Evolutionary conservation across 1,140 invertebrate genomes (phyloP), one percentile per base, ranked within the genome.

Genomic region (Globodera ellingtonae): DNA sequence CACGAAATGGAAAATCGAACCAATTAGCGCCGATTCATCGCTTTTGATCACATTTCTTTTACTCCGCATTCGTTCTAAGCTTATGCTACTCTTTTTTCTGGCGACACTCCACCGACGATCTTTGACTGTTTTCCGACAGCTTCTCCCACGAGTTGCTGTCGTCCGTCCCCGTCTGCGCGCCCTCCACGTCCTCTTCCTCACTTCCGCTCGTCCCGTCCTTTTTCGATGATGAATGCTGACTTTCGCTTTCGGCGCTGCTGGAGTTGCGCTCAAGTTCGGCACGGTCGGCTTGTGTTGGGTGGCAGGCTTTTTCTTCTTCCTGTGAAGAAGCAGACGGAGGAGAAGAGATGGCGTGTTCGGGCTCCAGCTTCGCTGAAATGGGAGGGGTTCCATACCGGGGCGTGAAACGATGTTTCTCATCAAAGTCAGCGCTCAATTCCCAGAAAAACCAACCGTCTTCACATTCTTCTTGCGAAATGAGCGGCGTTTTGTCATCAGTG

Each of bases 111-210:
- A 9, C 75, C 56, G 69, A 79, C 56, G 69, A 79, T 47, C 48
- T 79, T 76, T 72, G 78, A 21, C 69, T 79, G 35, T 78, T 56
- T 15, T 75, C 75, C 15, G 75, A 77, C 24, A 77, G 59, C 47
- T 77, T 77, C 9, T 79, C 78, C 70, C 78, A 74, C 44, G 59
- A 66, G 21, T 59, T 78, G 75, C 66, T 74, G 47, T 79, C 70
- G 59, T 79, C 59, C 9, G 78, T 59, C 4, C 48, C 62, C n/a
- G 69, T 35, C 8, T 79, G 56, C 21, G 44, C 47, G 0, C n/a
- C 73, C 21, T 81, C 81, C n/a, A 15, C 15, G 47, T 83, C 50
- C 15, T 66, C 67, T 24, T 46, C 79, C 6, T 81, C 69, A 48
- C 18, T 18, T 46, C 35, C 6, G 18, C 56, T 44, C 70, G 15